Evolutionary conservation across 2,888 invertebrate species (phyloP).

Genomic region (Microchrysa polita): DNA sequence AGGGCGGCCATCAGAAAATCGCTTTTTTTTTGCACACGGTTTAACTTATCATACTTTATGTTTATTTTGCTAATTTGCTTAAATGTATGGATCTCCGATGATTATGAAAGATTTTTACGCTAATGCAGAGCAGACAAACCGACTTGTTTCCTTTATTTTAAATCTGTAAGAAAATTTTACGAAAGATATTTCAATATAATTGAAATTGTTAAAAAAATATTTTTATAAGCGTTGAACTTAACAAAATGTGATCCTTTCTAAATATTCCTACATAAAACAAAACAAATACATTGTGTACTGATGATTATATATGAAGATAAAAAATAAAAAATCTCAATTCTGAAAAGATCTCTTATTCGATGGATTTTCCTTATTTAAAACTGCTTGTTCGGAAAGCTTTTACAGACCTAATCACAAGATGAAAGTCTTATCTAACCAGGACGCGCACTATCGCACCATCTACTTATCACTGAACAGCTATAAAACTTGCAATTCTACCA

Average conservation of each 20-base stretch:
- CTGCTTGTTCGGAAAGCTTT: neutral
- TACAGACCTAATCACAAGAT: too few species aligned
- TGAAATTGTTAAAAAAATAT: conserved; percentile 50
- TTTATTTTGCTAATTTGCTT: conserved; percentile 39
- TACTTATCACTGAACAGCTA: too few species aligned
- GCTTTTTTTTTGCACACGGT: neutral
- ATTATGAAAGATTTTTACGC: conserved; percentile 27
- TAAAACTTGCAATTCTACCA: too few species aligned
- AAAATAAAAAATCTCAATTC: conserved; percentile 51
- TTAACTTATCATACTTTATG: conserved; percentile 34
- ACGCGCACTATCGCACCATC: too few species aligned
- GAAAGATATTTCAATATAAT: conserved; percentile 49
- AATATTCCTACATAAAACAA: conserved; percentile 49
- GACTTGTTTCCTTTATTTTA: conserved; percentile 45
- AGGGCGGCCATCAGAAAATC: neutral
- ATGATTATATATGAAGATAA: conserved; percentile 49
- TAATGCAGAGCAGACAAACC: conserved; percentile 37
- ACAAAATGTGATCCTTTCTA: conserved; percentile 51
- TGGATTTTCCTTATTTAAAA: conserved; percentile 34
- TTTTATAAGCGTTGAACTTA: conserved; percentile 51
- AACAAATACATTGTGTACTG: conserved; percentile 49
- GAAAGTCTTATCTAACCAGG: too few species aligned
- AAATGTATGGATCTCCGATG: conserved; percentile 37
- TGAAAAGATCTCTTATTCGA: conserved; percentile 45
- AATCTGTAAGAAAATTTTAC: conserved; percentile 43